A percentile compares a stretch with the other conserved stretches of the same genome.
Evolutionary conservation across 2,888 invertebrate genomes (phyloP).

Genomic region (Sepioteuthis lessoniana): DNA sequence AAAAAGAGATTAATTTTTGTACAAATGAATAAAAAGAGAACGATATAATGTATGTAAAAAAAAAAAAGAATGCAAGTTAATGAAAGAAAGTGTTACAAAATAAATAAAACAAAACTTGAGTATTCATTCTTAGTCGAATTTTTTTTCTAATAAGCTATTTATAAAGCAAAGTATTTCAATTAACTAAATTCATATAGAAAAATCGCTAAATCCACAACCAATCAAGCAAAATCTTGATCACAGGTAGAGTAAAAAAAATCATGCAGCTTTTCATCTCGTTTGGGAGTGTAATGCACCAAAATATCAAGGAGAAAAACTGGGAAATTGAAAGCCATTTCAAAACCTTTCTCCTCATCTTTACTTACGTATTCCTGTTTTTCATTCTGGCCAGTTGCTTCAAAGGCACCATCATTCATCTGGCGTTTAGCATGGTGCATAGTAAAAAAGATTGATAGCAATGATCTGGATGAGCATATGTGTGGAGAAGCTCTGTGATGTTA

Average conservation of each 20-base stretch:
- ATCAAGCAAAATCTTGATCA: slow-evolving; percentile 84
- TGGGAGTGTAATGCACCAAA: slow-evolving; percentile 76
- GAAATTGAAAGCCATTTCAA: slow-evolving; percentile 80
- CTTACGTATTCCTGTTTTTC: slow-evolving; percentile 74
- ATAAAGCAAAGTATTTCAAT: too few relatives aligned
- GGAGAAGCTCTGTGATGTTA: slow-evolving; percentile 86
- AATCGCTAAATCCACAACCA: too few relatives aligned
- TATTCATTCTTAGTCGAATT: too few relatives aligned
- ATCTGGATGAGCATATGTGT: slow-evolving; percentile 86
- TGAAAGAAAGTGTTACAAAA: too few relatives aligned
- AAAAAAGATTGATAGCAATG: slow-evolving; percentile 85
- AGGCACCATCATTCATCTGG: slow-evolving; percentile 53
- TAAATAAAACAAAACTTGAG: too few relatives aligned
- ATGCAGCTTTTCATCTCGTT: slow-evolving; percentile 78
- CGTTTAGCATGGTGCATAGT: slow-evolving; percentile 77
- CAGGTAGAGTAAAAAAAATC: slow-evolving; percentile 83
- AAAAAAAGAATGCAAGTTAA: too few relatives aligned
- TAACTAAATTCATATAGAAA: too few relatives aligned
- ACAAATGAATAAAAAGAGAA: too few relatives aligned
- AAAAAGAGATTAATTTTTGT: too few relatives aligned
- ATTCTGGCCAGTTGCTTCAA: slow-evolving; percentile 46
- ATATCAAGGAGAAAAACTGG: too few relatives aligned
- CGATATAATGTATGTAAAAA: too few relatives aligned
- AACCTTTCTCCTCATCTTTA: slow-evolving; percentile 79
- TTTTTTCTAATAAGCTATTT: too few relatives aligned